A percentile compares a stretch with the other conserved stretches of the same genome.
phyloP scores from a whole-genome alignment of 1,140 invertebrate species.

The Zaprionus capensis region DNA sequence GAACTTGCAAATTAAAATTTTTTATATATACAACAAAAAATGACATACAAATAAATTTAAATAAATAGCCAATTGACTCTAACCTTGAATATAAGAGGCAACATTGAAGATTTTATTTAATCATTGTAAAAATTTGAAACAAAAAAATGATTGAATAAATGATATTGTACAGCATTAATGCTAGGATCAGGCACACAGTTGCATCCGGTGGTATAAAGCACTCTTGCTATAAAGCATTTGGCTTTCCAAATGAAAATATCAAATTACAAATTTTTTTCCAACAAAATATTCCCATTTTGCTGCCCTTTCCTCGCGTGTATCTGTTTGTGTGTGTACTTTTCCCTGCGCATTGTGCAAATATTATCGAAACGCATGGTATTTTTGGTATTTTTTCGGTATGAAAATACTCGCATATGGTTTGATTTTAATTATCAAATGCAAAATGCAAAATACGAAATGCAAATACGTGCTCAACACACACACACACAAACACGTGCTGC shows the following conservation, averaged over 20 bases:
- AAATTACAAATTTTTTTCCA: slow-evolving; percentile 24
- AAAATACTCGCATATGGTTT: slow-evolving; percentile 19
- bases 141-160: neutral
- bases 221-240: neutral
- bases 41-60: neutral
- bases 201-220: neutral
- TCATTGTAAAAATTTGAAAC: neutral
- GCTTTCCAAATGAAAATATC: neutral
- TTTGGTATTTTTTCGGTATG: slow-evolving; percentile 8
- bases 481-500: slow-evolving; percentile 25
- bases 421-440: slow-evolving; percentile 60
- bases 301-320: neutral
- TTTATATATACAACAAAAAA: no score
- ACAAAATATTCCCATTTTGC: neutral
- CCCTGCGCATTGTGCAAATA: slow-evolving; percentile 1
- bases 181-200: neutral
- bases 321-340: neutral
- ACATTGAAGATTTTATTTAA: no score
- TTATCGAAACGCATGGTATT: neutral
- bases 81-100: no score
- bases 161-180: neutral
- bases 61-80: neutral
- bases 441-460: slow-evolving; percentile 48
- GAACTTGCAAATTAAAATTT: no score
- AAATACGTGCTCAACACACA: slow-evolving; percentile 23